Percentiles rank a stretch among this genome's conserved stretches.
Conservation (phyloP, 1,140 invertebrate genomes). For the Drosophila chauvacae region DNA sequence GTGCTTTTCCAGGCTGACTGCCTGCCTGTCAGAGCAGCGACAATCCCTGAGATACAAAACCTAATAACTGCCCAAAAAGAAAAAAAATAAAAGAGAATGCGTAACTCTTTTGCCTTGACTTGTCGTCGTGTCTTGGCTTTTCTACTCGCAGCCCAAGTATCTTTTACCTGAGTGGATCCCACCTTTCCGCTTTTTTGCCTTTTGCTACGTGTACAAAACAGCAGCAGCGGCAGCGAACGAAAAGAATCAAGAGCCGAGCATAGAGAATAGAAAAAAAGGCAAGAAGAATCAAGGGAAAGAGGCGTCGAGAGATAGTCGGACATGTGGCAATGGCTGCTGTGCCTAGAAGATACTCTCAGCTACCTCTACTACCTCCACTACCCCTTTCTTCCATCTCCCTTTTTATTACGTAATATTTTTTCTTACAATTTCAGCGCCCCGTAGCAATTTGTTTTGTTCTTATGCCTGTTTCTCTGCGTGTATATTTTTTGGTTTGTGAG, state of each 20-base stretch:
- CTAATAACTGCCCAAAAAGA: constrained; percentile 31
- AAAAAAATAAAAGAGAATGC: constrained; percentile 40
- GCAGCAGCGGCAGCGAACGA: constrained; percentile 11
- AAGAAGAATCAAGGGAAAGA: constrained; percentile 1
- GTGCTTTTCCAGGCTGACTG: constrained; percentile 47
- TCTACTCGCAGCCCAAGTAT: constrained; percentile 24
- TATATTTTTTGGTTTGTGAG: constrained; percentile 32
- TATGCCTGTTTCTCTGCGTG: constrained; percentile 29
- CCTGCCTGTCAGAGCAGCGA: constrained; percentile 8
- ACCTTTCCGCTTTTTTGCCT: constrained; percentile 23
- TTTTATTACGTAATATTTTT: constrained; percentile 42
- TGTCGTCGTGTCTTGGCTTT: constrained; percentile 55
- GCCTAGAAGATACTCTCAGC: constrained; percentile 17
- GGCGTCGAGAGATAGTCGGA: constrained; percentile 2
- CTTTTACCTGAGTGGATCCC: constrained; percentile 42
- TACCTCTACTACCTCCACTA: neutral
- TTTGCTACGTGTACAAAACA: constrained; percentile 46
- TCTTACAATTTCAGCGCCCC: constrained; percentile 8
- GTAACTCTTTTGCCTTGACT: constrained; percentile 78
- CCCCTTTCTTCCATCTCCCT: constrained; percentile 15
- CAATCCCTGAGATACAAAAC: constrained; percentile 43
- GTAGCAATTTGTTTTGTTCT: constrained; percentile 19
- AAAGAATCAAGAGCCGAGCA: constrained; percentile 5
- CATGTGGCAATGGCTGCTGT: constrained; percentile 32
- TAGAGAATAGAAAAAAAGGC: constrained; percentile 3